Base-by-base conservation (phyloP, 2,113 vertebrate species). In the Smithornis capensis region DNA sequence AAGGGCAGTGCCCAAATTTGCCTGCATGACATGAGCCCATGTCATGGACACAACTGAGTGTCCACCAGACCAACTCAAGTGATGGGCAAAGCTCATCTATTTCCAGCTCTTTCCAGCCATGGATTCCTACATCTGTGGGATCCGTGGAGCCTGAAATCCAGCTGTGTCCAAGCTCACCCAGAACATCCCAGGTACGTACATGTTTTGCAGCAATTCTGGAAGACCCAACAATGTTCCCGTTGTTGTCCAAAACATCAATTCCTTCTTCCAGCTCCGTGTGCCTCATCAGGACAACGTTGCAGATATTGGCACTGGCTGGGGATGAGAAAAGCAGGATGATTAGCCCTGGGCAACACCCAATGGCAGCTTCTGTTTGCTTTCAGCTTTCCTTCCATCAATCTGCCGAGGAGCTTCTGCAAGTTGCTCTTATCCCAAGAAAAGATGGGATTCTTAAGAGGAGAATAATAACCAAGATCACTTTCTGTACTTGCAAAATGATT, bases 211-310 rank as follows among this genome's bases (percentile, higher is more conserved):
- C 99, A 2, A 99, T 98, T 95, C 93, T 98, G 24, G 99, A 99
- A 3, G 98, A 98, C 40, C 98, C 99, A 10, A 99, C 98, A 11
- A 98, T 96, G 79, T 98, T 98, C 37, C 98, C 98, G 0, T 97
- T 96, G 33, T 52, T 79, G 81, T 99, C 99, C 87, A 99, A 71
- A 37, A 99, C 98, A 4, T 98, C 98, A 28, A 99, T 99, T 18
- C 99, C 99, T 74, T 99, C 98, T 49, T 98, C 98, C 96, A 99
- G 98, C 97, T 99, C 99, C 2, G 97, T 98, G 90, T 99, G 98
- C 77, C 99, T 98, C 99, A 99, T 99, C 94, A 99, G 98, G 92
- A 99, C 98, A 94, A 99, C 98, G 10, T 99, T 99, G 95, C 99
- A 99, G 96, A 99, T 98, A 63, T 99, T 99, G 95, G 99, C 99